Evolutionary conservation across 2,797 vertebrate species (phyloP), one percentile per base, ranked within the genome.

Genomic region (Sebastolobus alascanus): DNA sequence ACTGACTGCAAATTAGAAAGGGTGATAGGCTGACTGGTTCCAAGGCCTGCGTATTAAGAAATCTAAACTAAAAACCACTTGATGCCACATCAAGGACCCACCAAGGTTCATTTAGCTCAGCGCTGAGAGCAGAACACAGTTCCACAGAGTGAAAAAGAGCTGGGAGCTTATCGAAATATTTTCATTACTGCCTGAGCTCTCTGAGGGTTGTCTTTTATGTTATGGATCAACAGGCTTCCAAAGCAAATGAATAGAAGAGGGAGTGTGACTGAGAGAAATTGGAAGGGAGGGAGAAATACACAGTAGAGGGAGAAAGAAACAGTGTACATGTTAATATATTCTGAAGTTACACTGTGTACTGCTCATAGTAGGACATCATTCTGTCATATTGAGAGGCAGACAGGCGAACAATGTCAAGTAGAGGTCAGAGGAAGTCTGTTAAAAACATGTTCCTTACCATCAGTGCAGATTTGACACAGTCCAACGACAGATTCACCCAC

Each of bases 141-240:
- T 80, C 31, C 55, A 37, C 27, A 10, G 70, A 73, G 64, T 33
- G 55, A 75, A 80, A 83, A 79, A 75, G 66, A 84, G 83, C 75
- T 75, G 77, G 25, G 75, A 87, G 79, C 87, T 90, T 88, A 84
- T 86, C 73, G 69, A 59, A 43, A 0, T 18, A 64, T 86, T 87
- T 86, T 83, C 82, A 85, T 91, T 86, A 78, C 83, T 76, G 79
- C 64, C 76, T 79, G 78, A 84, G 80, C 87, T 88, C 84, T 81
- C 86, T 70, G 86, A 87, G 84, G 85, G 77, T 84, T 87, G 85
- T 88, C 89, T 91, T 90, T 89, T 89, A 92, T 91, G 84, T 91
- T 86, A 85, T 80, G 77, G 82, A 92, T 92, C 87, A 90, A 89
- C 90, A 91, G 71, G 79, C 85, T 84, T 87, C 90, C 79, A 82